Conservation (phyloP, 2,888 invertebrate genomes). For the Noctua comes region DNA sequence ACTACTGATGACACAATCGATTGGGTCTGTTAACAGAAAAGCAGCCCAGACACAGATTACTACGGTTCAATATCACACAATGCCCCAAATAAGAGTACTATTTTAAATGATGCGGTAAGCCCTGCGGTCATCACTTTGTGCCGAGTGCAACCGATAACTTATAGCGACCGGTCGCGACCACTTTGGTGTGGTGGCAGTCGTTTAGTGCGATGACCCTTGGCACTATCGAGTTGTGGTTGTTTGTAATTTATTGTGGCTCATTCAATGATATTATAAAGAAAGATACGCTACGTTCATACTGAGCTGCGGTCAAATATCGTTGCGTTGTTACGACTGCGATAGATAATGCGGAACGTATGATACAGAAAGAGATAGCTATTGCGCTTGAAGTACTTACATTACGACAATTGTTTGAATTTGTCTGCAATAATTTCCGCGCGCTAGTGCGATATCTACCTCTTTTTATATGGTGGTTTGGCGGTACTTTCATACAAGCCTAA, state of each 20-base stretch:
- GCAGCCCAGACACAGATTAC: neutral
- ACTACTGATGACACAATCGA: neutral
- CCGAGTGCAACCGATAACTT: conserved; percentile 58
- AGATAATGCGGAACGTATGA: too few species aligned
- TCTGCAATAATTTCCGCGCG: too few species aligned
- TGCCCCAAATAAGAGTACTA: conserved; percentile 53
- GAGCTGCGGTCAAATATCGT: too few species aligned
- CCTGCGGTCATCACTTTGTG: conserved; percentile 56
- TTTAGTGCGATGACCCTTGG: conserved; percentile 55
- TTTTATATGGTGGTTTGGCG: neutral
- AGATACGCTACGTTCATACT: too few species aligned
- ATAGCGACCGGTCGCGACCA: conserved; percentile 52
- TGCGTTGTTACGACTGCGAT: too few species aligned
- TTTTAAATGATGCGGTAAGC: conserved; percentile 63
- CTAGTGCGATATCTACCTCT: too few species aligned
- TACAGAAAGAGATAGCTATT: too few species aligned
- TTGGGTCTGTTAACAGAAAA: neutral
- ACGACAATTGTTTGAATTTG: too few species aligned
- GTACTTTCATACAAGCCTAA: too few species aligned
- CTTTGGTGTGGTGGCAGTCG: conserved; percentile 56
- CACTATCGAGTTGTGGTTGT: conserved; percentile 42
- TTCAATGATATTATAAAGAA: neutral
- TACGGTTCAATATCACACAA: conserved; percentile 9
- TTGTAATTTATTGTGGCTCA: conserved; percentile 52
- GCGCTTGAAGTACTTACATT: too few species aligned